Evolutionary conservation across 2,113 vertebrate species (phyloP), one percentile per base, ranked within the genome.

Genomic region (Xiphophorus hellerii): DNA sequence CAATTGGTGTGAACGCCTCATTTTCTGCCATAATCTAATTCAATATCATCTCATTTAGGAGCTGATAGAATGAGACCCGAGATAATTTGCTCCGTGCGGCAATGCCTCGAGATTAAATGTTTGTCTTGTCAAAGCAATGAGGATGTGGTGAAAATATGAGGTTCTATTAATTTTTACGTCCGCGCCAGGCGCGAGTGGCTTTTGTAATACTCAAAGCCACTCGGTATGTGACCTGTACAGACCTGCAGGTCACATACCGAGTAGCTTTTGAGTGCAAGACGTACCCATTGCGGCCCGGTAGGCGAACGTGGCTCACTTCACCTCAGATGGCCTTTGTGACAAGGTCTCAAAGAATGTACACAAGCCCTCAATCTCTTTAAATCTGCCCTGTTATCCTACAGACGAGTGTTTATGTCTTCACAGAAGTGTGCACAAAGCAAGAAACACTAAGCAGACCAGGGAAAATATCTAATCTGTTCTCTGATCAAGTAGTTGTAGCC

Each of bases 1-100:
- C 89, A 88, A 87, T 88, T 90, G 92, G 90, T 71, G 79, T 85
- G 89, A 93, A 92, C 91, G 83, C 82, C 90, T 91, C 87, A 92
- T 93, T 93, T 93, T 92, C 87, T 4, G 69, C 77, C 71, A 81
- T 92, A 89, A 93, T 92, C 92, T 93, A 91, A 93, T 93, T 92
- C 90, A 90, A 89, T 89, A 90, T 89, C 90, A 90, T 89, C 90
- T 93, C 88, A 91, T 92, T 92, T 89, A 85, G 86, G 77, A 31
- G 69, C 87, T 87, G 89, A 92, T 88, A 78, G 88, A 90, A 90
- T 73, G 87, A 86, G 86, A 86, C 85, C 84, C 60, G 22, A 54
- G 90, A 88, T 90, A 77, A 90, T 92, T 89, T 83, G 77, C 75
- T 66, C 82, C 37, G 31, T 69, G 84, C 70, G 63, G 73, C 63